Conservation (phyloP, 2,888 invertebrate genomes). For the Stomorhina lunata region DNA sequence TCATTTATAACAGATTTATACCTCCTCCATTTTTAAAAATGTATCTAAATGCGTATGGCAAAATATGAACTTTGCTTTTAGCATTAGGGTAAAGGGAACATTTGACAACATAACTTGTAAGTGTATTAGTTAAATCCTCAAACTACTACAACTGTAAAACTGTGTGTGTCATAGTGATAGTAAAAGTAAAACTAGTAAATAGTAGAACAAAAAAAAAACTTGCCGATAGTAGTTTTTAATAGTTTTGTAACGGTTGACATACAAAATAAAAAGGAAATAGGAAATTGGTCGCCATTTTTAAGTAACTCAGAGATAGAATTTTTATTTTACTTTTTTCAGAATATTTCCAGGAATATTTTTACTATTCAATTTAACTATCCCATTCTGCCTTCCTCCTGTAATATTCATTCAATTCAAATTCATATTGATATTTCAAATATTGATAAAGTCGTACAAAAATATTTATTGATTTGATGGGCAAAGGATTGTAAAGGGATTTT, state of each 20-base stretch:
- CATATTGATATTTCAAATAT: constrained; percentile 7
- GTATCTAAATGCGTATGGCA: constrained; percentile 4
- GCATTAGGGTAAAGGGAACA: constrained; percentile 9
- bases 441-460: background rate
- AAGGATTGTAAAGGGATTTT: constrained; percentile 22
- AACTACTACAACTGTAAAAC: background rate
- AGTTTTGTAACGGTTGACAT: constrained; percentile 10
- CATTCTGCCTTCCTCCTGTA: background rate
- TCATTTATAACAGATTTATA: constrained; percentile 37
- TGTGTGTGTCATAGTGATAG: background rate
- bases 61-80: background rate
- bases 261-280: constrained; percentile 44
- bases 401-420: constrained; percentile 1
- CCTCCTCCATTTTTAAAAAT: background rate
- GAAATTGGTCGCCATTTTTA: constrained; percentile 64
- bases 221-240: constrained; percentile 10
- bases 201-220: background rate
- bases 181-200: background rate
- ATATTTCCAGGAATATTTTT: background rate
- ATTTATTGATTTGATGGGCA: constrained; percentile 40
- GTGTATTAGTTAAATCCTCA: constrained; percentile 11
- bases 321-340: constrained; percentile 3
- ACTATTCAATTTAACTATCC: background rate
- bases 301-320: constrained; percentile 8
- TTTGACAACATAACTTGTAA: background rate